A percentile compares a stretch with the other conserved stretches of the same genome.
These are phyloP conservation scores for Drosophila kambysellisi DNA, from an alignment of 2,888 invertebrate genomes.

Conservation along the genomic window DNA sequence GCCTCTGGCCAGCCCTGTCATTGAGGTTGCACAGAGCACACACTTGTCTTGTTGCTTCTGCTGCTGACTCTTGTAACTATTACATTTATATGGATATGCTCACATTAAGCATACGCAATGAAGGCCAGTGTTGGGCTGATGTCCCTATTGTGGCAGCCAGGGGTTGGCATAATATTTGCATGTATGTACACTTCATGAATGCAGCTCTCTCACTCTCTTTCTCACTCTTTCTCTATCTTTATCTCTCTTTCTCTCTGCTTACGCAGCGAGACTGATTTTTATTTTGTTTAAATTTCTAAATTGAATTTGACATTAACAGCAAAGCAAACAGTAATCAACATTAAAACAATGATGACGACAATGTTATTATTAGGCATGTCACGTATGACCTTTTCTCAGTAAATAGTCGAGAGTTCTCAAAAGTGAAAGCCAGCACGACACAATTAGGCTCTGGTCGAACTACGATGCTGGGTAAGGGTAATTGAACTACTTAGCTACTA, in stretches of 20 bases:
- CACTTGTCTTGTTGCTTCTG: constrained; percentile 32
- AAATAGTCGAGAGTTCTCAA: constrained; percentile 40
- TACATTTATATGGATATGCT: constrained; percentile 69
- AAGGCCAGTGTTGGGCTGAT: constrained; percentile 52
- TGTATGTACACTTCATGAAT: constrained; percentile 57
- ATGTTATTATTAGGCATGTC: constrained; percentile 33
- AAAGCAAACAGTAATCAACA: constrained; percentile 43
- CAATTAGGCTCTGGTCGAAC: constrained; percentile 20
- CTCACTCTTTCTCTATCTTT: not conserved
- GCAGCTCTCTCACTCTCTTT: constrained; percentile 1
- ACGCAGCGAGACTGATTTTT: constrained; percentile 66
- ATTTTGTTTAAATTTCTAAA: constrained; percentile 61
- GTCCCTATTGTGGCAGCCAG: constrained; percentile 35
- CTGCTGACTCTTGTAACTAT: constrained; percentile 61
- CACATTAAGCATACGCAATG: constrained; percentile 72
- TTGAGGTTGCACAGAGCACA: constrained; percentile 66
- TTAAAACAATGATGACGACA: constrained; percentile 26
- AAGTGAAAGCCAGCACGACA: constrained; percentile 3
- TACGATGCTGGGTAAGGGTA: not conserved
- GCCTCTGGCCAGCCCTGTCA: constrained; percentile 53
- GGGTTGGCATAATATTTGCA: constrained; percentile 65
- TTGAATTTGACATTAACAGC: constrained; percentile 45
- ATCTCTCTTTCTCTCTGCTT: constrained; percentile 32
- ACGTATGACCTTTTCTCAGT: constrained; percentile 38
- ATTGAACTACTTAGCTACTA: constrained; percentile 19